These are phyloP conservation scores for Trissolcus basalis DNA, from an alignment of 1,140 invertebrate species.

Conservation along the genomic window DNA sequence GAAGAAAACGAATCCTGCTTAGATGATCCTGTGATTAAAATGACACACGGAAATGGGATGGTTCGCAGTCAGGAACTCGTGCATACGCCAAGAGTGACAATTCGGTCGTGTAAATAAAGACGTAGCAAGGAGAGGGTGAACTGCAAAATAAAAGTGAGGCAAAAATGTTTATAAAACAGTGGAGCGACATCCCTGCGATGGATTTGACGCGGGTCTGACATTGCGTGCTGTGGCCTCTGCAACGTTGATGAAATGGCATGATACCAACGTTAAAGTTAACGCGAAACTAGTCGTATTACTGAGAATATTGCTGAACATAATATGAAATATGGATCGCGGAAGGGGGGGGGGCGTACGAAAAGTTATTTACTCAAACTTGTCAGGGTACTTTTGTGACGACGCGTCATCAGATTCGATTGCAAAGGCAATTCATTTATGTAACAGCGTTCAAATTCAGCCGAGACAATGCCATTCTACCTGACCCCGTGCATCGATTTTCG, in stretches of 20 bases:
- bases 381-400: background rate
- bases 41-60: conserved; percentile 55
- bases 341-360: conserved; percentile 23
- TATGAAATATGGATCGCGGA: conserved; percentile 49
- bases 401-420: no score
- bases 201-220: conserved; percentile 61
- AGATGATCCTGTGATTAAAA: conserved; percentile 54
- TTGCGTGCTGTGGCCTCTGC: conserved; percentile 59
- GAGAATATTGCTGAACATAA: conserved; percentile 43
- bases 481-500: no score
- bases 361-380: conserved; percentile 32
- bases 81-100: conserved; percentile 40
- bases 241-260: conserved; percentile 55
- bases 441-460: no score
- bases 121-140: background rate
- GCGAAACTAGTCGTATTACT: conserved; percentile 60
- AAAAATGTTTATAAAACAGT: conserved; percentile 41
- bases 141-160: conserved; percentile 8
- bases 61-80: conserved; percentile 40
- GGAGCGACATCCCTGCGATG: conserved; percentile 44
- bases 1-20: conserved; percentile 41
- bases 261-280: conserved; percentile 58
- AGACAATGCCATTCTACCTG: no score
- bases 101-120: conserved; percentile 11
- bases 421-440: no score